These are phyloP conservation scores for Sparidentex hasta DNA, from an alignment of 2,797 vertebrate species.

Conservation along the genomic window DNA sequence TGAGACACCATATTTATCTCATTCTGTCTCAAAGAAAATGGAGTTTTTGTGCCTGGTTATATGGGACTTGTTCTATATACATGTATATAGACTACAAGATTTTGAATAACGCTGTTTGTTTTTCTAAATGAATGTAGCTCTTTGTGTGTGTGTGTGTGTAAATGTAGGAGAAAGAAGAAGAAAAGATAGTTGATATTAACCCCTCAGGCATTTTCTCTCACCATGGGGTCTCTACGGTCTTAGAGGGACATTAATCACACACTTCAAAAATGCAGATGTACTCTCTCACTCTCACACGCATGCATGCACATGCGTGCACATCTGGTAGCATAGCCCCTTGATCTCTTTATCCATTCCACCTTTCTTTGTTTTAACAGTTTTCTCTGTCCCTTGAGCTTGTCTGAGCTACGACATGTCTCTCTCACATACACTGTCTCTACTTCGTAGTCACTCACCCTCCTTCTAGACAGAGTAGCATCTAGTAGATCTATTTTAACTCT, in stretches of 20 bases:
- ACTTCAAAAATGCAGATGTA: slow-evolving; percentile 77
- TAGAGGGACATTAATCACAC: slow-evolving; percentile 75
- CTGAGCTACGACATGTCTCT: background rate
- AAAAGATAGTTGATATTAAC: slow-evolving; percentile 57
- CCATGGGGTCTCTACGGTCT: slow-evolving; percentile 59
- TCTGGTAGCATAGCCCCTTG: slow-evolving; percentile 40
- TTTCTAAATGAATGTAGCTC: background rate
- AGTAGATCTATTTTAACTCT: slow-evolving; percentile 1
- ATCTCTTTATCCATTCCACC: slow-evolving; percentile 47
- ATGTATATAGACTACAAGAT: background rate
- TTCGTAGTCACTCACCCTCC: slow-evolving; percentile 12
- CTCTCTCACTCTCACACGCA: slow-evolving; percentile 27
- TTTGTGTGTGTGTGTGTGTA: background rate
- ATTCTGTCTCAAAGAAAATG: background rate
- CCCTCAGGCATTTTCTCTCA: slow-evolving; percentile 69
- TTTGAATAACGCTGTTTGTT: background rate
- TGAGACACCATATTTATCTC: background rate
- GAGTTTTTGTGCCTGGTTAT: no score
- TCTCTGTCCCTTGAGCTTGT: slow-evolving; percentile 17
- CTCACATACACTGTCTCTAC: background rate
- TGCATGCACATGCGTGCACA: slow-evolving; percentile 25
- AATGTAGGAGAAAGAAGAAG: background rate
- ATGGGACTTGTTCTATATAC: background rate
- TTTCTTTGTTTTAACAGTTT: slow-evolving; percentile 41
- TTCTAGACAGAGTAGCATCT: background rate